A percentile compares a stretch with the other conserved stretches of the same genome.
These are phyloP conservation scores for Leptopilina syphax DNA, from an alignment of 2,888 invertebrate genomes.

Conservation along the genomic window DNA sequence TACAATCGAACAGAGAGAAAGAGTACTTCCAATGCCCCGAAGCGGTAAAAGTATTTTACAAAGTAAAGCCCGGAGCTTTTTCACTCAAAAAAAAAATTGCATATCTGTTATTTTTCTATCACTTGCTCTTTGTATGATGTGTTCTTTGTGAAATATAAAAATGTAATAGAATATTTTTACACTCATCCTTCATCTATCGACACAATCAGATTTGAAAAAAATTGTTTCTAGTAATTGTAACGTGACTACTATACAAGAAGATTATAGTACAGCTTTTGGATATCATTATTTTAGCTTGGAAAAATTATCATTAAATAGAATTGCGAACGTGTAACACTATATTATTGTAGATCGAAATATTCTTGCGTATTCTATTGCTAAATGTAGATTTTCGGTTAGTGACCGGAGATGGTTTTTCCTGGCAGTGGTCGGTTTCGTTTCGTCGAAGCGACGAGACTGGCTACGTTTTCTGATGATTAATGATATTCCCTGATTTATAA, in stretches of 20 bases:
- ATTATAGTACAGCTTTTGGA: no score
- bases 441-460: constrained; percentile 54
- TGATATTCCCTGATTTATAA: constrained; percentile 67
- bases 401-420: constrained; percentile 61
- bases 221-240: not conserved
- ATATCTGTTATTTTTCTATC: not conserved
- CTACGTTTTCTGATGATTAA: constrained; percentile 66
- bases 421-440: constrained; percentile 63
- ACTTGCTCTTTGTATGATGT: not conserved
- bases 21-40: constrained; percentile 26
- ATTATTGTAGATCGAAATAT: constrained; percentile 1
- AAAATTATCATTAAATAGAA: no score
- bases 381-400: constrained; percentile 49
- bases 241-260: no score
- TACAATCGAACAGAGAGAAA: not conserved
- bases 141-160: not conserved
- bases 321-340: not conserved
- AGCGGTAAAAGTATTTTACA: constrained; percentile 4
- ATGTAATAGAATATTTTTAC: not conserved
- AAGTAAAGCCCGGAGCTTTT: constrained; percentile 7
- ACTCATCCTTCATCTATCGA: no score
- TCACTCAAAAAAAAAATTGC: not conserved
- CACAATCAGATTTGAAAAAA: no score
- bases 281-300: no score
- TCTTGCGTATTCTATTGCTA: constrained; percentile 43